Evolutionary conservation across 1,140 invertebrate species (phyloP), one percentile per base, ranked within the genome.

Genomic region (Magallana gigas): DNA sequence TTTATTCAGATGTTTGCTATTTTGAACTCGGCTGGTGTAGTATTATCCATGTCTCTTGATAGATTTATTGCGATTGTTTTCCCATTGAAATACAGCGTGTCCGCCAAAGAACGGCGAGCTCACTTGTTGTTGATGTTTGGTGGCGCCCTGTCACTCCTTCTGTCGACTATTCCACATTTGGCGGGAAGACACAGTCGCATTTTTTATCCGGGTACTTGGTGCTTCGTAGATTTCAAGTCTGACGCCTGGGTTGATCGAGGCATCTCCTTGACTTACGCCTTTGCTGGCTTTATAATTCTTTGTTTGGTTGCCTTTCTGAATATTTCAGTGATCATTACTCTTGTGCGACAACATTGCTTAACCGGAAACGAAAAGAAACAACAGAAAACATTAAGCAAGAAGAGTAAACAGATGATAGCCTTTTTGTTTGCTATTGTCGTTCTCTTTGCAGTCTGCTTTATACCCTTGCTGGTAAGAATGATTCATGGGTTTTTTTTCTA

Each of bases 31-130:
- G 92, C 94, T 12, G 90, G 92, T 48, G 93, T 94, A 9, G 92
- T 95, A 57, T 93, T 92, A 11, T 91, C 93, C n/a, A 95, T 95
- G 94, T 94, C 94, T n/a, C 68, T 95, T 1, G 94, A 95, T 89
- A 88, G 94, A 14, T 94, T 92, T 87, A 71, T 95, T 11, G 93
- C 94, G 48, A 94, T 95, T 57, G 87, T 91, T 59, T 93, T 93
- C 85, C 94, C 94, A 8, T 95, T 93, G 87, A 93, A 92, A 89
- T 94, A 94, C 90, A 92, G 93, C 5, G 88, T 92, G 60, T 91
- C 94, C 29, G 90, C 18, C 14, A 84, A 84, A 88, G 12, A 90
- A 92, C n/a, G 86, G 88, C 64, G 92, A 29, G 91, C 92, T 1
- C 90, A 92, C 85, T 68, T 62, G 57, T 85, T 88, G 7, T 88